These are phyloP conservation scores for Cheilosia pagana DNA, from an alignment of 2,888 invertebrate genomes.

Conservation along the genomic window DNA sequence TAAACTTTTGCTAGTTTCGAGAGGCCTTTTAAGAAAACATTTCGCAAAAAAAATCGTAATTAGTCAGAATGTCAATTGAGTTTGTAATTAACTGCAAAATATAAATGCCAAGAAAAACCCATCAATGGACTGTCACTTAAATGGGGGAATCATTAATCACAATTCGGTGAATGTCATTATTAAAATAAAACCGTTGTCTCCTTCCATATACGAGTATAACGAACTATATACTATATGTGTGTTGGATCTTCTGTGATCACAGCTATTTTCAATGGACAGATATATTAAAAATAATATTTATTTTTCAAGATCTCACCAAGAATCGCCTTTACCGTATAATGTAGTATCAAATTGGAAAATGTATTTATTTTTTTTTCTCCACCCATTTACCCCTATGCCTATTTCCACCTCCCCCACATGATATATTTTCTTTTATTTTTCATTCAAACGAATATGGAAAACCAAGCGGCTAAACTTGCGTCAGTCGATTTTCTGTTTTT, in stretches of 20 bases:
- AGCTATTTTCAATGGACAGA: constrained; percentile 47
- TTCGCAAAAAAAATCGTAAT: no score
- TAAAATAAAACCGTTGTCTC: not conserved
- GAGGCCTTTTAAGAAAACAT: no score
- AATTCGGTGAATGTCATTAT: no score
- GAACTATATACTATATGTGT: not conserved
- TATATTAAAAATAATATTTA: constrained; percentile 17
- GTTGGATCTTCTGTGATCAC: constrained; percentile 20
- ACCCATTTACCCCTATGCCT: not conserved
- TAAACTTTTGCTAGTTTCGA: no score
- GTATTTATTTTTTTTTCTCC: constrained; percentile 15
- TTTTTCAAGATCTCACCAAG: constrained; percentile 14
- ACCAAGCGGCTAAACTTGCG: constrained; percentile 77
- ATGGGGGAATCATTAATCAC: no score
- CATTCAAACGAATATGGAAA: constrained; percentile 80
- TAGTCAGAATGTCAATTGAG: no score
- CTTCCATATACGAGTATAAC: not conserved
- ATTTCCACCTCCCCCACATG: not conserved
- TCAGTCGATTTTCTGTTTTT: constrained; percentile 81
- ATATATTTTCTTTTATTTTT: constrained; percentile 30
- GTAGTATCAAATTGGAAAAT: constrained; percentile 35
- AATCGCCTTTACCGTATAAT: constrained; percentile 17
- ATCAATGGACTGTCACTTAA: no score
- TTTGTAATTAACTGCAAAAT: no score
- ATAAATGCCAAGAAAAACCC: no score